These are phyloP conservation scores for Podarcis lilfordi DNA, from an alignment of 2,797 vertebrate genomes.

Conservation along the genomic window DNA sequence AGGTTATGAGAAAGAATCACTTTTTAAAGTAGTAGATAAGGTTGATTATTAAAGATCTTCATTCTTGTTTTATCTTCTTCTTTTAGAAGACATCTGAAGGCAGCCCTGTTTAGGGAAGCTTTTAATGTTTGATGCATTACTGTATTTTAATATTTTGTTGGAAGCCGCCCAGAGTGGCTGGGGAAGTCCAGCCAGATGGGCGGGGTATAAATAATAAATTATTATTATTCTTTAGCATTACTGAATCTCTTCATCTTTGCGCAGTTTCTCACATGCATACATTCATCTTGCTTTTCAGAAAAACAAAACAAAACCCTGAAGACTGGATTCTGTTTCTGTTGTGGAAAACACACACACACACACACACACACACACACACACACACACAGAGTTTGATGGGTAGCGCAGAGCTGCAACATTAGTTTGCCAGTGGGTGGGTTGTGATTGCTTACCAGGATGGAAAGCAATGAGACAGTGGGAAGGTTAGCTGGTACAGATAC, in stretches of 20 bases:
- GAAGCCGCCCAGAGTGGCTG: too few species aligned
- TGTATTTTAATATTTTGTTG: too few species aligned
- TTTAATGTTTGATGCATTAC: too few species aligned
- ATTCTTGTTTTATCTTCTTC: neutral
- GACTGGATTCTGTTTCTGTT: constrained; percentile 31
- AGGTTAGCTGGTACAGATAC: too few species aligned
- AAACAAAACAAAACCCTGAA: neutral
- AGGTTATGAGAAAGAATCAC: neutral
- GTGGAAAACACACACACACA: constrained; percentile 30
- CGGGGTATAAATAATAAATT: too few species aligned
- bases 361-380: neutral
- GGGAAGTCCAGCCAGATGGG: too few species aligned
- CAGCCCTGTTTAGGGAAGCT: too few species aligned
- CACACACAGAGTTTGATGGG: neutral
- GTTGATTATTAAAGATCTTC: neutral
- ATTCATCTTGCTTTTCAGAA: constrained; percentile 21
- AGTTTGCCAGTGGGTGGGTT: too few species aligned
- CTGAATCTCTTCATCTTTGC: constrained; percentile 32
- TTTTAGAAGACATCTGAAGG: too few species aligned
- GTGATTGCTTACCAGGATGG: too few species aligned
- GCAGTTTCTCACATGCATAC: constrained; percentile 40
- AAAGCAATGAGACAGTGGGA: too few species aligned
- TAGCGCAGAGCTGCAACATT: too few species aligned
- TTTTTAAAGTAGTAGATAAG: neutral
- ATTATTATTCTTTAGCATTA: neutral